Evolutionary conservation across 2,888 invertebrate genomes (phyloP), one percentile per base, ranked within the genome.

Genomic region (Axea sp.): DNA sequence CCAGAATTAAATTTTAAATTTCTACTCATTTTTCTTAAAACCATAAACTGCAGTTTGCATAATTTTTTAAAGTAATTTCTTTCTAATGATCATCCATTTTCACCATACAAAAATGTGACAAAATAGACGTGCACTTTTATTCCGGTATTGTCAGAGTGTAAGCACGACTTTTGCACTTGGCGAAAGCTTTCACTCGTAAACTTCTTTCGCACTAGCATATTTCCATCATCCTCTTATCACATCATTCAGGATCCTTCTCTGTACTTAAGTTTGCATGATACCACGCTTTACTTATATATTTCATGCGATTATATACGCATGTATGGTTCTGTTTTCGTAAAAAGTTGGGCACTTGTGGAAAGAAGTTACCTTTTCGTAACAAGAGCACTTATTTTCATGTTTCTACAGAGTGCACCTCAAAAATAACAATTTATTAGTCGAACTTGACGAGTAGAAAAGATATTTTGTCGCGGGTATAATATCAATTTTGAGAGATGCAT

Each of bases 141-240:
- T 28, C 8, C n/a, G n/a, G 7, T 31, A 3, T 12, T 4, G 15
- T 28, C 11, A 22, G 8, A 39, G 14, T 17, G 22, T 39, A 57
- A 47, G n/a, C 24, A 4, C 26, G 43, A 64, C 33, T 33, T 51
- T 64, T 39, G 31, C 49, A 62, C 37, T 60, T 47, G 47, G 45
- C 28, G 22, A 47, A 67, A 57, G 47, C 24, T 37, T 30, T 7
- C 2, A 31, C 39, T 55, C 67, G 49, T 68, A 59, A 57, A 68
- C 41, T 59, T 41, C 39, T 49, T 49, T 59, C 41, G n/a, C 41
- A 22, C 26, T 28, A 53, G 28, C 64, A 53, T 53, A 53, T 64
- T 64, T 51, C 43, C 53, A 65, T 65, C 65, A 68, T 68, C 14
- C 51, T 41, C 51, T 68, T 51, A 59, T 51, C 43, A 31, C 43